These are phyloP conservation scores for Drosophila niveifrons DNA, from an alignment of 2,888 invertebrate genomes.

Conservation along the genomic window DNA sequence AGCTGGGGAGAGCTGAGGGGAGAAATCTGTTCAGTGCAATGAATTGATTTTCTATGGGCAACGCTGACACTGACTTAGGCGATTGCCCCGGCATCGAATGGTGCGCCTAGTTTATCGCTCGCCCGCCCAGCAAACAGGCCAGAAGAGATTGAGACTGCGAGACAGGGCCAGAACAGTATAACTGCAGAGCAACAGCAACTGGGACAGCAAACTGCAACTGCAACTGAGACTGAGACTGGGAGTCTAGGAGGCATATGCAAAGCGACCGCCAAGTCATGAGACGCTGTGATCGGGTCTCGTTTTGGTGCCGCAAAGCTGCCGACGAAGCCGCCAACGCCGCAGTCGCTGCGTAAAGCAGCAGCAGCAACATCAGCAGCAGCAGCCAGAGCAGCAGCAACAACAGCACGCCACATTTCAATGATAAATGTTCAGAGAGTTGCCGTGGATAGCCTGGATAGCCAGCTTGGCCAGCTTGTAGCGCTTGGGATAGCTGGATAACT, in stretches of 20 bases:
- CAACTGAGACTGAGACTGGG: constrained; percentile 1
- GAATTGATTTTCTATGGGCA: constrained; percentile 75
- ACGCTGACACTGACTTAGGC: constrained; percentile 76
- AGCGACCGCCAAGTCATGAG: constrained; percentile 79
- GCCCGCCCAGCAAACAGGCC: constrained; percentile 45
- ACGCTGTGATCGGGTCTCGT: constrained; percentile 72
- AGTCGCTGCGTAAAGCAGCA: constrained; percentile 62
- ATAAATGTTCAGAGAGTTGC: constrained; percentile 76
- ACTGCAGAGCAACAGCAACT: constrained; percentile 24
- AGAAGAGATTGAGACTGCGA: constrained; percentile 10
- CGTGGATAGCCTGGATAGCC: constrained; percentile 28
- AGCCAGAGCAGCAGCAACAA: not conserved
- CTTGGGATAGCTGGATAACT: constrained; percentile 15
- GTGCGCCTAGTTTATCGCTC: constrained; percentile 64
- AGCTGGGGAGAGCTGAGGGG: not conserved
- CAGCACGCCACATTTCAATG: constrained; percentile 81
- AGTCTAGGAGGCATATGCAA: constrained; percentile 57
- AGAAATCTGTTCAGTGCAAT: constrained; percentile 77
- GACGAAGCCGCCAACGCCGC: constrained; percentile 45
- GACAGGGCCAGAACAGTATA: constrained; percentile 17
- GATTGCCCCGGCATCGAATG: constrained; percentile 49
- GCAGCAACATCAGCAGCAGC: not conserved
- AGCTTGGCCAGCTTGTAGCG: constrained; percentile 12
- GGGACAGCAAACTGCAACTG: constrained; percentile 5
- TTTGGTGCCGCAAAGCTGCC: constrained; percentile 81